phyloP scores from a whole-genome alignment of 2,113 vertebrate species.

The Chionodraco myersi region DNA sequence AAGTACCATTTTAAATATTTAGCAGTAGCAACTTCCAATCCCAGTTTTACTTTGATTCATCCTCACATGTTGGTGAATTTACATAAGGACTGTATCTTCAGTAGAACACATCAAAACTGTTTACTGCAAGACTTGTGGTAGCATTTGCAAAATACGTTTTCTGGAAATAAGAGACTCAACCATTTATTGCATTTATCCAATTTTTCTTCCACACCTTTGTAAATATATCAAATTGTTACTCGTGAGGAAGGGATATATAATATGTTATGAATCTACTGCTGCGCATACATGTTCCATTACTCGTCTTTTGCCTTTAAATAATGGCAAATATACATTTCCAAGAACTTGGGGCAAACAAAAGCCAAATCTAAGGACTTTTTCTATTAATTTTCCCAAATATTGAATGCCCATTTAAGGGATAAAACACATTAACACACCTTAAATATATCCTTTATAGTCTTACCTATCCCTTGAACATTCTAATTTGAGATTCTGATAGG shows the following conservation, averaged over 20 bases:
- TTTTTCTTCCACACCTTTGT: neutral
- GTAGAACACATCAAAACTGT: neutral
- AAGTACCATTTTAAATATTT: neutral
- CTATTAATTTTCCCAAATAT: too few relatives aligned
- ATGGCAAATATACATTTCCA: neutral
- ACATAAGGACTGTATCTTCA: neutral
- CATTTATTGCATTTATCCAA: neutral
- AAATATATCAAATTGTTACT: neutral
- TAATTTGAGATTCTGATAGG: neutral
- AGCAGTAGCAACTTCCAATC: neutral
- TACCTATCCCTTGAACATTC: neutral
- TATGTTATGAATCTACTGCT: neutral
- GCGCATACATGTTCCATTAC: conserved; percentile 43
- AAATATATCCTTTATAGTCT: neutral
- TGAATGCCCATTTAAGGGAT: too few relatives aligned
- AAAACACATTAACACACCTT: neutral
- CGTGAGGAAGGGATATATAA: too few relatives aligned
- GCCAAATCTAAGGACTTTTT: too few relatives aligned
- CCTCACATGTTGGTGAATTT: neutral
- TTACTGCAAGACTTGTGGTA: neutral
- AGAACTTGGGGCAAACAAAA: neutral
- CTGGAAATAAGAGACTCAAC: neutral
- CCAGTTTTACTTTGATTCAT: neutral
- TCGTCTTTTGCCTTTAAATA: conserved; percentile 9
- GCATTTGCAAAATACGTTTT: neutral